Conservation (phyloP, 1,140 invertebrate genomes). For the Drosophila azteca region DNA sequence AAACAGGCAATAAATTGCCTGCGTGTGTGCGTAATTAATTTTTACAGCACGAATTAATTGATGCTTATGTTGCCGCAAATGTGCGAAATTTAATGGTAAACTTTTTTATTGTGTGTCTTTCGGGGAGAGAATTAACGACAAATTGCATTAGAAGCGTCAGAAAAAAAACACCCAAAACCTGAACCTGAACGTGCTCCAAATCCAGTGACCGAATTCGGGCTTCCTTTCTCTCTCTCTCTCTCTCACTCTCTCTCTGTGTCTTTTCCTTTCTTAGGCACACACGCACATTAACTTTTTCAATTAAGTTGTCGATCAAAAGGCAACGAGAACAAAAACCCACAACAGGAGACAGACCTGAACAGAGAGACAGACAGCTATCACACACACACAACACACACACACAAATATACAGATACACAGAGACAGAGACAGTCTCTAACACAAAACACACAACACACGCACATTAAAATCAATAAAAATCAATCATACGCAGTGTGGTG, state of each 20-base stretch:
- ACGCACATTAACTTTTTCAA: constrained; percentile 77
- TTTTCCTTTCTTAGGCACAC: not conserved
- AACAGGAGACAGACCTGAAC: no score
- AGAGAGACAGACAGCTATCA: constrained; percentile 9
- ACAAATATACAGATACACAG: constrained; percentile 10
- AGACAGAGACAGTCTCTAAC: not conserved
- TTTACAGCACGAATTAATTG: constrained; percentile 70
- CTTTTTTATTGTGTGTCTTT: constrained; percentile 44
- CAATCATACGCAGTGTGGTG: constrained; percentile 65
- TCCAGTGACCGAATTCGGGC: constrained; percentile 4
- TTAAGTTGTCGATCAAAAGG: constrained; percentile 75
- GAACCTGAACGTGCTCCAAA: not conserved
- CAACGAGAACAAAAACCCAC: constrained; percentile 17
- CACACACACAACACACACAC: constrained; percentile 2
- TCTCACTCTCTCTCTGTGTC: no score
- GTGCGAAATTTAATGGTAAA: constrained; percentile 68
- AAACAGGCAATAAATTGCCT: constrained; percentile 59
- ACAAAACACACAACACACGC: constrained; percentile 18
- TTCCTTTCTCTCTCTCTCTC: not conserved
- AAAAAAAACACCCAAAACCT: not conserved
- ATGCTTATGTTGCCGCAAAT: constrained; percentile 55
- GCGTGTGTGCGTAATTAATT: constrained; percentile 72
- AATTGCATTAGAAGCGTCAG: constrained; percentile 53
- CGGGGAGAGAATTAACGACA: constrained; percentile 37
- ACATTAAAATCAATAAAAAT: constrained; percentile 76